Percentiles rank a stretch among this genome's conserved stretches.
These are phyloP conservation scores for Sarotherodon lohbergeri DNA, from an alignment of 2,113 vertebrate species.

Conservation along the genomic window DNA sequence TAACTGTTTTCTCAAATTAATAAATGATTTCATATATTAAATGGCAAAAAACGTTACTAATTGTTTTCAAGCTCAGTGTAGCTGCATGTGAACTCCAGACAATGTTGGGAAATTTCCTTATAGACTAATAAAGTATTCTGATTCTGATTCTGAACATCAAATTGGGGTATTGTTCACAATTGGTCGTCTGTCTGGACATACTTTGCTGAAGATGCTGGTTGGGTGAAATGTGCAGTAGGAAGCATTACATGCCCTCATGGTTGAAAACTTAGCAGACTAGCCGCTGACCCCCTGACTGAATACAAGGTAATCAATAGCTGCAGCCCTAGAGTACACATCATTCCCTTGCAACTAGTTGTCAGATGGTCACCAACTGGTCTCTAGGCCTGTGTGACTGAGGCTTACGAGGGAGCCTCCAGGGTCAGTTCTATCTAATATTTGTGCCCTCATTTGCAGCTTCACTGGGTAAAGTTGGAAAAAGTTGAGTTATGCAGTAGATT, in stretches of 20 bases:
- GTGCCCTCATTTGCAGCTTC: background rate
- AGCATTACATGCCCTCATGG: background rate
- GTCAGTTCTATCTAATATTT: background rate
- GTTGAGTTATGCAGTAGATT: background rate
- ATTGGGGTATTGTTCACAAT: background rate
- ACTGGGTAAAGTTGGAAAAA: background rate
- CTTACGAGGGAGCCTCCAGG: background rate
- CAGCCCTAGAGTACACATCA: background rate
- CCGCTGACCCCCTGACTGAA: background rate
- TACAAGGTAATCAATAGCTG: background rate
- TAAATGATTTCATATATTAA: background rate
- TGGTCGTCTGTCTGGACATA: background rate
- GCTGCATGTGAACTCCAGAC: background rate
- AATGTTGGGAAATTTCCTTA: background rate
- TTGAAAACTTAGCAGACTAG: background rate
- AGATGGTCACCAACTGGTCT: background rate
- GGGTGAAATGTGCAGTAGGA: background rate
- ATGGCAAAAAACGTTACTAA: background rate
- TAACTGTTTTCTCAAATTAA: background rate
- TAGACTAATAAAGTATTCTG: background rate
- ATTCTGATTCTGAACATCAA: background rate
- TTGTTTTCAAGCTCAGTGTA: background rate
- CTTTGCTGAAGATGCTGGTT: background rate
- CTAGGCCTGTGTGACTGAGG: background rate
- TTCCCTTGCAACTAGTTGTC: background rate